Conservation (phyloP, 2,113 vertebrate genomes). For the Oreochromis spilurus region DNA sequence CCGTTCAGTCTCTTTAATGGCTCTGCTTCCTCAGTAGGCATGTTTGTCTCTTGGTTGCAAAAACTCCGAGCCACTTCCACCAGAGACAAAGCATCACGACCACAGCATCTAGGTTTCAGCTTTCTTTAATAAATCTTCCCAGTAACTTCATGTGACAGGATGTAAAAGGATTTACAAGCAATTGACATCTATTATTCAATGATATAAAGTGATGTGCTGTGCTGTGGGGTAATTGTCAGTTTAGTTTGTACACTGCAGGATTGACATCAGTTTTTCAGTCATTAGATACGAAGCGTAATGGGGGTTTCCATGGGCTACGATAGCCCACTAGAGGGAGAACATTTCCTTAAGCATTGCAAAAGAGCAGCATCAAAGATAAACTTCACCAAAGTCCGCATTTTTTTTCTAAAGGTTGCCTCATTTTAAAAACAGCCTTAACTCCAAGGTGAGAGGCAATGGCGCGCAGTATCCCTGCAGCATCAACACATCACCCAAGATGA, state of each 20-base stretch:
- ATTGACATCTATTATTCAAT: background rate
- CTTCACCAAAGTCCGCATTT: background rate
- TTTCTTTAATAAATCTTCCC: background rate
- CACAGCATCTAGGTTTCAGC: background rate
- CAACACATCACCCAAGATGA: background rate
- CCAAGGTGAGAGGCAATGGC: background rate
- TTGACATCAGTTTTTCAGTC: background rate
- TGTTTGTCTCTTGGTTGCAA: slow-evolving; percentile 10
- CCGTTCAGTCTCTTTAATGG: slow-evolving; percentile 46
- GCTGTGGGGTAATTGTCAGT: background rate
- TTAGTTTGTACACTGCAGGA: background rate
- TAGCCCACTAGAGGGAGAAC: slow-evolving; percentile 7
- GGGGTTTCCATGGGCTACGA: background rate
- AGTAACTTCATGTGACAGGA: background rate
- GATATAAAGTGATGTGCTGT: background rate
- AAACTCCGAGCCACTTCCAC: background rate
- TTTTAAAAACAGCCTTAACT: background rate
- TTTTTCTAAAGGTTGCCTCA: background rate
- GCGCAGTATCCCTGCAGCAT: background rate
- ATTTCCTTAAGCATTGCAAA: background rate
- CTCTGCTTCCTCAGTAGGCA: slow-evolving; percentile 25
- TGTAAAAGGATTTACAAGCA: background rate
- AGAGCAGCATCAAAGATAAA: background rate
- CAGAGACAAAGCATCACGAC: background rate
- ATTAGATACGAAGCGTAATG: background rate